A percentile compares a stretch with the other conserved stretches of the same genome.
Evolutionary conservation across 2,888 invertebrate genomes (phyloP).

Genomic region (Xestia ashworthii): DNA sequence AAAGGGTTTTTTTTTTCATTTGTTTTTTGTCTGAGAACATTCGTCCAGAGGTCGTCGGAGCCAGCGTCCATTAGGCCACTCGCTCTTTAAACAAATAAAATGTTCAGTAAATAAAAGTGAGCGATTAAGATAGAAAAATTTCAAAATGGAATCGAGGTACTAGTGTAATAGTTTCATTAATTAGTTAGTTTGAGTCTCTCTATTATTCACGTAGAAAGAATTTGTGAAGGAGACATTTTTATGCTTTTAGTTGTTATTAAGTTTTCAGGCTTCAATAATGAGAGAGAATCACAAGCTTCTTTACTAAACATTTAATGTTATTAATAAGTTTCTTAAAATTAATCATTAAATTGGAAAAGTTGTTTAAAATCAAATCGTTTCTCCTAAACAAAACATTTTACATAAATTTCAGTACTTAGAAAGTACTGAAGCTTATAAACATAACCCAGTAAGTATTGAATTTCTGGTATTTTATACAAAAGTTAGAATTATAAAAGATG

Average conservation of each 20-base stretch:
- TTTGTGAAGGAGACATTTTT: not conserved
- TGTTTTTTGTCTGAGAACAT: slow-evolving; percentile 49
- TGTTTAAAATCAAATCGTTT: not conserved
- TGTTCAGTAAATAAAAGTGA: slow-evolving; percentile 39
- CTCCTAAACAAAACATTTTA: not conserved
- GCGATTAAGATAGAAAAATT: slow-evolving; percentile 42
- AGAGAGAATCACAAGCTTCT: not conserved
- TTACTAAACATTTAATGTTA: not conserved
- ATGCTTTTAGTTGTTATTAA: not conserved
- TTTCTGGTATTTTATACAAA: no score
- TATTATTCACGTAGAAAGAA: slow-evolving; percentile 1
- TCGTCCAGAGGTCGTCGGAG: slow-evolving; percentile 32
- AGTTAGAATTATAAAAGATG: not conserved
- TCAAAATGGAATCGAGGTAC: slow-evolving; percentile 25
- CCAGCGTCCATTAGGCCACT: slow-evolving; percentile 42
- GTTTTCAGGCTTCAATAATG: not conserved
- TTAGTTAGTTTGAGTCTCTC: slow-evolving; percentile 29
- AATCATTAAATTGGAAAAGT: not conserved
- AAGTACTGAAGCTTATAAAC: no score
- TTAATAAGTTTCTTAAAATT: not conserved
- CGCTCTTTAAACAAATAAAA: slow-evolving; percentile 53
- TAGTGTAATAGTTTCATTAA: slow-evolving; percentile 36
- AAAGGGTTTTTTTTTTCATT: slow-evolving; percentile 42
- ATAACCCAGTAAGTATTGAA: no score
- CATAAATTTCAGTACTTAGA: not conserved